A percentile compares a stretch with the other conserved stretches of the same genome.
These are phyloP conservation scores for Chouioia cunea DNA, from an alignment of 2,888 invertebrate genomes.

Conservation along the genomic window DNA sequence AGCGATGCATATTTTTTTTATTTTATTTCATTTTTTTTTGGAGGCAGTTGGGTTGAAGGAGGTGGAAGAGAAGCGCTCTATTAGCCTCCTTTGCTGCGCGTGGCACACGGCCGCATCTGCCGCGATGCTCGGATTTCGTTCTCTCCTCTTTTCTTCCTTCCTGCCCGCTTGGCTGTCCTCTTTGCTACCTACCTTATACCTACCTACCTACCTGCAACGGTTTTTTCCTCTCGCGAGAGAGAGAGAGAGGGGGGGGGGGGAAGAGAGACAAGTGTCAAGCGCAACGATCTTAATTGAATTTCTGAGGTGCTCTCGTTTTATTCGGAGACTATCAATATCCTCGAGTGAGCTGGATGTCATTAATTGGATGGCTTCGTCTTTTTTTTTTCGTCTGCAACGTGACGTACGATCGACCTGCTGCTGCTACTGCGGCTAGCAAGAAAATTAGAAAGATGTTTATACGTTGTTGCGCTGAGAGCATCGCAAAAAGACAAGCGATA, in stretches of 20 bases:
- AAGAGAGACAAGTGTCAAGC: conserved; percentile 23
- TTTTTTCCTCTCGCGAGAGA: not conserved
- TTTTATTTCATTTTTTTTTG: too few relatives aligned
- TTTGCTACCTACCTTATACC: not conserved
- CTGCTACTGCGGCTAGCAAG: too few relatives aligned
- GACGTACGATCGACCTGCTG: too few relatives aligned
- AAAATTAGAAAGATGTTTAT: too few relatives aligned
- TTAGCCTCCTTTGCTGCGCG: conserved; percentile 28
- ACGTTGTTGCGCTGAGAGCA: too few relatives aligned
- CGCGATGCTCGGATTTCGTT: conserved; percentile 33
- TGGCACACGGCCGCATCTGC: conserved; percentile 36
- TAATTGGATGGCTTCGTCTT: conserved; percentile 28
- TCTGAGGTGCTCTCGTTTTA: conserved; percentile 12
- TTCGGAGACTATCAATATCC: too few relatives aligned
- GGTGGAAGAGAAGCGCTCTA: conserved; percentile 1
- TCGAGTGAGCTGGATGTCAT: conserved; percentile 14
- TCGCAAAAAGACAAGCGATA: too few relatives aligned
- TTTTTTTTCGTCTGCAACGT: too few relatives aligned
- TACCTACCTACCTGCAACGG: too few relatives aligned
- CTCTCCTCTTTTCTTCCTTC: not conserved
- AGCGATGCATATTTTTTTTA: too few relatives aligned
- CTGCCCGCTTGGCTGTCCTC: not conserved
- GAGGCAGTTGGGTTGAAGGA: too few relatives aligned
- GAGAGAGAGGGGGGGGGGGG: not conserved
- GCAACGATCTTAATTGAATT: conserved; percentile 43